These are phyloP conservation scores for Trichonephila clavipes DNA, from an alignment of 1,140 invertebrate species.

Conservation along the genomic window DNA sequence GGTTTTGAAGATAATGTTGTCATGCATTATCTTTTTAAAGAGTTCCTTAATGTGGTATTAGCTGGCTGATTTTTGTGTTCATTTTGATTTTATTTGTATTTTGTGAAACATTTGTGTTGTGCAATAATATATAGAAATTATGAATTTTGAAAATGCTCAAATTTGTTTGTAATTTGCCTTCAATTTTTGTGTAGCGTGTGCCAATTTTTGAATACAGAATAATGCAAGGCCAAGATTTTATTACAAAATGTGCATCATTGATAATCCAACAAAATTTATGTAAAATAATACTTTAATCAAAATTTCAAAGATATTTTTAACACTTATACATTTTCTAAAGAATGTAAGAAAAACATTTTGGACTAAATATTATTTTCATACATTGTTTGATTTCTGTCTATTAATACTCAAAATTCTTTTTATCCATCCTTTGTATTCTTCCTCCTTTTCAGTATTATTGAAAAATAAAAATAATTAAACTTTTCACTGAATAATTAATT, in stretches of 20 bases:
- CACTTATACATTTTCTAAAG: too few species aligned
- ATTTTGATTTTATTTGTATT: neutral
- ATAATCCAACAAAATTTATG: too few species aligned
- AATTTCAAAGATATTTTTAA: too few species aligned
- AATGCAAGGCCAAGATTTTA: neutral
- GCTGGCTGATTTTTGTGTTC: constrained; percentile 20
- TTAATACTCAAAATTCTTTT: too few species aligned
- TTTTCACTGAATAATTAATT: too few species aligned
- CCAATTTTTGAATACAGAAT: neutral
- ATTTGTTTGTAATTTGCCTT: neutral
- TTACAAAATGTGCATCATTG: neutral
- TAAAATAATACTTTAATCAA: too few species aligned
- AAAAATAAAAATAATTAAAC: too few species aligned
- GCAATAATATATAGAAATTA: neutral
- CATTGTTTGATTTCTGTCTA: too few species aligned
- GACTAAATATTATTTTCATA: too few species aligned
- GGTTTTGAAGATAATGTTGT: neutral
- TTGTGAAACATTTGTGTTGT: neutral
- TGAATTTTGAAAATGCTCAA: neutral
- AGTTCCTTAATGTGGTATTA: constrained; percentile 21
- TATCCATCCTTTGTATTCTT: too few species aligned
- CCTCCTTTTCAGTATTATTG: too few species aligned
- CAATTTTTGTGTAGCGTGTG: neutral
- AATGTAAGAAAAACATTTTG: too few species aligned
- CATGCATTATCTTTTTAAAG: neutral